Base-by-base conservation (phyloP, 2,797 vertebrate species). In the Pangasius macronema region DNA sequence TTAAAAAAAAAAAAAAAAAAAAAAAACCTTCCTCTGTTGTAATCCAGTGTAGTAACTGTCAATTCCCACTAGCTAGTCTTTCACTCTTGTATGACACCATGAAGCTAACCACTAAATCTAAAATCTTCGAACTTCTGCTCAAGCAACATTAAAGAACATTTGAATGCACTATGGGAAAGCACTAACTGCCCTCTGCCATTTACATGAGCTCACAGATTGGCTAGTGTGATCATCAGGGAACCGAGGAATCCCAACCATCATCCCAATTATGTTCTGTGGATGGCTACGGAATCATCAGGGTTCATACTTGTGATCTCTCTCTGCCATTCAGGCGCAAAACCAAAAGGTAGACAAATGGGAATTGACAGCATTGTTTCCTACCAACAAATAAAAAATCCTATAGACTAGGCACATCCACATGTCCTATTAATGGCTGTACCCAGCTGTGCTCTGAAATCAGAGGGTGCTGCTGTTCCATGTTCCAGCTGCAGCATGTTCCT, bases 401-500 rank as follows among this genome's bases (percentile, higher is more conserved):
- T 61, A 81, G 76, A 39, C 27, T 36, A 36, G 11, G 59, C 24
- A 51, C n/a, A 63, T 82, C 24, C 65, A 30, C 73, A 67, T 46
- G 24, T 75, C 63, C 68, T 33, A 75, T 53, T 73, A 80, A 68
- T 42, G 61, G 67, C 46, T 65, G 63, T 63, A 51, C 87, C 87
- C 80, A 89, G 83, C 84, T 77, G 75, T 82, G 79, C 65, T 65
- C 33, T 72, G 57, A 84, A 88, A 90, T 85, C 85, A 80, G 68
- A 85, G 86, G 83, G 61, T 68, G 61, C 85, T 80, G 55, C 57
- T 88, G 77, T 80, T 83, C 82, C 49, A 77, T 86, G 70, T 82
- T 85, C 89, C 88, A 91, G 87, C 87, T 88, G 86, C 79, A 85
- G 83, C 68, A 75, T 84, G 70, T 82, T 89, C 86, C 85, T 73